Conservation (phyloP, 2,797 vertebrate genomes). For the Petrocephalus schoutedeni region DNA sequence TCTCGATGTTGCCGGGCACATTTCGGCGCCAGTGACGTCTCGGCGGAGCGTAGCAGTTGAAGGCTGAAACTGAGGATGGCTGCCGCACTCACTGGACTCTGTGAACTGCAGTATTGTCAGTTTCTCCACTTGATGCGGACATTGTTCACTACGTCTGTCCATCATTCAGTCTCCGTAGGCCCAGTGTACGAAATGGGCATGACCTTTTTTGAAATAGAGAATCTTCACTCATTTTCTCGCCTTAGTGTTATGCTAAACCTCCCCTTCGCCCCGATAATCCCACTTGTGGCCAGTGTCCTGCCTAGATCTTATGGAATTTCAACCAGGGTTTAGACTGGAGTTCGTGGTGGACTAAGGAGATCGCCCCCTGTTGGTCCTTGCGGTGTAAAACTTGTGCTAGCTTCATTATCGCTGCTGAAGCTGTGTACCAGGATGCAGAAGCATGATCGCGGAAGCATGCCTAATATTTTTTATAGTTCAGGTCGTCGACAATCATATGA, state of each 20-base stretch:
- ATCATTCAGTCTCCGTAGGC: background rate
- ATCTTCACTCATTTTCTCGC: background rate
- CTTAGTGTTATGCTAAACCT: background rate
- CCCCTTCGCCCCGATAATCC: background rate
- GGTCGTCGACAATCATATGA: background rate
- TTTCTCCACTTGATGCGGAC: background rate
- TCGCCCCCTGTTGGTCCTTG: background rate
- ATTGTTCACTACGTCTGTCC: background rate
- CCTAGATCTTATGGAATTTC: background rate
- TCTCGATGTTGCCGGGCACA: background rate
- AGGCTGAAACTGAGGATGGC: background rate
- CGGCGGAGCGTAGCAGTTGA: background rate
- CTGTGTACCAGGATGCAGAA: background rate
- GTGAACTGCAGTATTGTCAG: background rate
- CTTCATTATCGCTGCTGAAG: background rate
- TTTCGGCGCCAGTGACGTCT: background rate
- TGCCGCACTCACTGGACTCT: background rate
- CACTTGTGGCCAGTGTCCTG: background rate
- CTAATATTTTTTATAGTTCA: background rate
- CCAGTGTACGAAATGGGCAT: background rate
- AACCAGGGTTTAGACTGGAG: background rate
- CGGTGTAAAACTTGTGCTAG: background rate
- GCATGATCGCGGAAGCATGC: background rate
- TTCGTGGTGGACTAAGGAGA: constrained; percentile 11
- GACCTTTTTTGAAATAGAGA: background rate